These are phyloP conservation scores for Lamprologus lemairii DNA, from an alignment of 2,113 vertebrate genomes.

Conservation along the genomic window DNA sequence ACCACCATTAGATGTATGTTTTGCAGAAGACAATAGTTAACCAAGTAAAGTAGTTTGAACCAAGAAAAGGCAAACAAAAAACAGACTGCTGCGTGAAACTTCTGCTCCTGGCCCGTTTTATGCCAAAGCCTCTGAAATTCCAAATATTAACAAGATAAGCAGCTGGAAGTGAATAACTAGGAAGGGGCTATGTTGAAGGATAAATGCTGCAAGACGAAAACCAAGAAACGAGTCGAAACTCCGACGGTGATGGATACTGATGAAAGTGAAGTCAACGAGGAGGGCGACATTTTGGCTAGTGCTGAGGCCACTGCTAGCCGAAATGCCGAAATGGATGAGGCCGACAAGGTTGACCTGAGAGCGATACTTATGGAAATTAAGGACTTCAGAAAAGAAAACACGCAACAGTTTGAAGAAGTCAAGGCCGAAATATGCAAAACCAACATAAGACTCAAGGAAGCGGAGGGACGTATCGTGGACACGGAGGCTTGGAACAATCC, in stretches of 20 bases:
- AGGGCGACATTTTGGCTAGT: background rate
- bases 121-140: background rate
- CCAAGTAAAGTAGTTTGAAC: slow-evolving; percentile 17
- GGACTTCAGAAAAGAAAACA: background rate
- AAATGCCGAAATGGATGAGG: background rate
- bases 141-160: background rate
- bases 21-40: slow-evolving; percentile 42
- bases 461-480: background rate
- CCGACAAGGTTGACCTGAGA: accelerated
- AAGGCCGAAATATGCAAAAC: background rate
- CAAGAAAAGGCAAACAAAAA: background rate
- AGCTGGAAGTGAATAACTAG: background rate
- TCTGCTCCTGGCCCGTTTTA: background rate
- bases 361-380: background rate
- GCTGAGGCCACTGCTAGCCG: background rate
- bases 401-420: background rate
- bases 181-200: background rate
- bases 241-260: background rate
- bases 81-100: background rate
- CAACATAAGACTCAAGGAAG: background rate
- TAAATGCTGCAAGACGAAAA: background rate
- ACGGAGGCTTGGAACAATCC: background rate
- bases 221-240: background rate
- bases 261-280: background rate
- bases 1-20: slow-evolving; percentile 41